Base-by-base conservation (phyloP, 2,113 vertebrate species). In the Gallinago undulata region DNA sequence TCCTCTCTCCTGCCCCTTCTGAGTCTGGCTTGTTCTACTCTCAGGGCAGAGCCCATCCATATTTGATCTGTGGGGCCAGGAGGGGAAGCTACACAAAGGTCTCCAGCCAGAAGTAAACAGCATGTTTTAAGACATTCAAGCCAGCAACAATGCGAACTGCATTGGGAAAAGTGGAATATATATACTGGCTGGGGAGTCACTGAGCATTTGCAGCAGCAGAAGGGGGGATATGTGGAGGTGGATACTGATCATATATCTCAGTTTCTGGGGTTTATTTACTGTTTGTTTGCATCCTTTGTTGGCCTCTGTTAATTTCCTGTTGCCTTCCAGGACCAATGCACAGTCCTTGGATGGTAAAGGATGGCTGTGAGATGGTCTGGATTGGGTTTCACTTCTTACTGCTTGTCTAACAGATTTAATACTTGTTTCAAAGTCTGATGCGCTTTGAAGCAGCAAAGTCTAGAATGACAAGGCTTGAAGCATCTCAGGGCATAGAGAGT, bases 401-500 rank as follows among this genome's bases (percentile, higher is more conserved):
- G 51, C 51, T 84, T 68, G 47, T 94, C 84, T 78, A 27, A 68
- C 31, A 56, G 81, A 81, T 64, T 56, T 41, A 78, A 45, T 68
- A 81, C 22, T 39, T 56, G 19, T 79, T 94, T 77, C 31, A 53
- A 66, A 72, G 64, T 27, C 64, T 84, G 73, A 55, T 55, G 17
- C 60, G 56, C 27, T 92, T 57, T 37, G 89, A 59, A 88, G 85
- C 55, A 63, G 59, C 31, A 2, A 35, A 88, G 57, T 15, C 68
- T 56, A 13, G 70, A 70, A 41, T 4, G 43, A 39, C 33, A 39
- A 63, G 77, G 53, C 69, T 89, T 89, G 57, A 74, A 82, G 48
- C 9, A 0, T 64, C 59, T 66, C 1, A 0, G 35, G 48, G n/a
- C 62, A 8, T 1, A 11, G 11, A 7, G 9, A 59, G 18, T 28